Evolutionary conservation across 2,888 invertebrate genomes (phyloP), one percentile per base, ranked within the genome.

Genomic region (Agrenia bidenticulata): DNA sequence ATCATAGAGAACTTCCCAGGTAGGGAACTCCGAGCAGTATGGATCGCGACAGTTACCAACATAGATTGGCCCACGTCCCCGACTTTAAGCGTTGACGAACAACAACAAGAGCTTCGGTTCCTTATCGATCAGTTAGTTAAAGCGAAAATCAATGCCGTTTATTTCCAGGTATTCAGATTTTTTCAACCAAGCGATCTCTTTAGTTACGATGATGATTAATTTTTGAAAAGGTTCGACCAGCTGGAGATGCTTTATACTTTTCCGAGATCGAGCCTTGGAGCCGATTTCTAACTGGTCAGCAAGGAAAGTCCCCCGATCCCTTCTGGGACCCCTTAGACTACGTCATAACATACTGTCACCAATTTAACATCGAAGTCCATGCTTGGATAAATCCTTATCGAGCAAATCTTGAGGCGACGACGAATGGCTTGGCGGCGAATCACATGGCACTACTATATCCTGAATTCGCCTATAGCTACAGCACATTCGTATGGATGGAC

Each of bases 341-440:
- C 37, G 63, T 69, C 2, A 74, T 74, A 42, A 62, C 66, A 7
- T 70, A 66, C 21, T 67, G 69, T 15, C 67, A 73, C 45, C 54
- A 50, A 2, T 57, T 42, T 45, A 69, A 67, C 41, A 73, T 74
- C 17, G 69, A 71, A 56, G 69, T 74, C 19, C 74, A 74, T 58
- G 74, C 71, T 13, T 74, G 74, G 74, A 69, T 74, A 11, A 74
- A 74, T 61, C 74, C 74, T 17, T 74, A 74, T 27, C 60, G 74
- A 42, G 74, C 73, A 9, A 66, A 58, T 23, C 54, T 74, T 32
- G 13, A 54, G 2, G 54, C 66, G 0, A 60, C 66, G 2, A 54
- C 45, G 1, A 54, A 56, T 21, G 71, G 63, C 2, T 49, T 74
- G 13, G 69, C 73, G 2, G 21, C 54, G 5, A 73, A 71, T 55